Conservation (phyloP, 1,140 invertebrate genomes). For the Nasonia longicornis region DNA sequence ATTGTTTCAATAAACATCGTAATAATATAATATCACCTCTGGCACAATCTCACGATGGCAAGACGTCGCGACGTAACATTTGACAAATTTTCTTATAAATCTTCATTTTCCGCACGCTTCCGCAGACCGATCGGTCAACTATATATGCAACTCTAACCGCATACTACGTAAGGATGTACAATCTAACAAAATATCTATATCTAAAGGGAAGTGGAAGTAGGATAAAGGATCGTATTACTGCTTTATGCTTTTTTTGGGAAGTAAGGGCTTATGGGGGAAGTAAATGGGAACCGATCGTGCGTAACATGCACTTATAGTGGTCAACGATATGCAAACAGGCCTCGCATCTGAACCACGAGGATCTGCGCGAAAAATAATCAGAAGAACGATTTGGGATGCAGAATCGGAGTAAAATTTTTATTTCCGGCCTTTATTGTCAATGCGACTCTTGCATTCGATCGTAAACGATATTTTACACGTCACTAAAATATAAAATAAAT, state of each 20-base stretch:
- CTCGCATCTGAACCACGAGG: constrained; percentile 27
- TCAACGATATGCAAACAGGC: constrained; percentile 29
- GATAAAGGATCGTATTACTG: constrained; percentile 5
- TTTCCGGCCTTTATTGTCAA: constrained; percentile 25
- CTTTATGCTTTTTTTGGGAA: constrained; percentile 17
- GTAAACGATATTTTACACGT: constrained; percentile 4
- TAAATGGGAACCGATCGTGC: constrained; percentile 51
- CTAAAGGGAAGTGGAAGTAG: constrained; percentile 34
- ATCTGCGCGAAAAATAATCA: constrained; percentile 3
- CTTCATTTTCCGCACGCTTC: constrained; percentile 45
- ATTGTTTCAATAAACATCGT: constrained; percentile 70
- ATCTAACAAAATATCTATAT: constrained; percentile 55
- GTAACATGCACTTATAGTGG: constrained; percentile 14
- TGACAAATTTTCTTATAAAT: constrained; percentile 52
- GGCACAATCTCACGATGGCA: constrained; percentile 71
- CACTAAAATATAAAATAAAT: constrained; percentile 10
- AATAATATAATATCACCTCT: constrained; percentile 72
- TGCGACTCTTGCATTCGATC: not conserved
- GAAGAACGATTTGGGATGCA: not conserved
- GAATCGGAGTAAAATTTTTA: constrained; percentile 13
- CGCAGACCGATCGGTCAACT: constrained; percentile 53
- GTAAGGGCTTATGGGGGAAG: constrained; percentile 42
- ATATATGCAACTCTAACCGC: constrained; percentile 56
- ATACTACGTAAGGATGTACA: constrained; percentile 54
- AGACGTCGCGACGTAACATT: constrained; percentile 65